A percentile compares a stretch with the other conserved stretches of the same genome.
Conservation (phyloP, 2,888 invertebrate species). For the Ptycholaimellus sp. region DNA sequence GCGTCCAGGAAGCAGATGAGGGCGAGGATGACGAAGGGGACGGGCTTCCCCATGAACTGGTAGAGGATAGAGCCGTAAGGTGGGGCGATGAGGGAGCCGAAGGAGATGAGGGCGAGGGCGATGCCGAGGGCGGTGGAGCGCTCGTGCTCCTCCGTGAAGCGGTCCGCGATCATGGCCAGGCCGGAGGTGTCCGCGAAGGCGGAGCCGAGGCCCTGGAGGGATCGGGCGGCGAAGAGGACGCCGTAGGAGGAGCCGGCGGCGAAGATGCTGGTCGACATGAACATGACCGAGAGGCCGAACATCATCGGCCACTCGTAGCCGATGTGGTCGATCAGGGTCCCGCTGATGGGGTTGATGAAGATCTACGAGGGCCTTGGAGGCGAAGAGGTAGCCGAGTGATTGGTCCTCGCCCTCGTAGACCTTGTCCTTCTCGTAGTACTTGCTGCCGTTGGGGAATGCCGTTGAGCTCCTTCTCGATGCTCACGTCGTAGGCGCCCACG, state of each 20-base stretch:
- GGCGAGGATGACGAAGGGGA: conserved; percentile 83
- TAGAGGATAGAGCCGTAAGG: conserved; percentile 93
- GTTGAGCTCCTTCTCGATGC: conserved; percentile 8
- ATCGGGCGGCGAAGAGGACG: conserved; percentile 82
- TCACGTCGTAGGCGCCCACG: conserved; percentile 25
- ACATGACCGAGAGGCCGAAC: conserved; percentile 93
- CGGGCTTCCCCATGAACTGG: conserved; percentile 73
- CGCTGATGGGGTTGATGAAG: conserved; percentile 91
- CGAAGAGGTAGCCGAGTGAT: conserved; percentile 82
- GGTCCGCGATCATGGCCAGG: conserved; percentile 95
- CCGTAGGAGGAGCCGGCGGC: conserved; percentile 85
- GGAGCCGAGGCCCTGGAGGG: conserved; percentile 89
- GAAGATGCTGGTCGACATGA: conserved; percentile 65
- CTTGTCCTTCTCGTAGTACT: no score
- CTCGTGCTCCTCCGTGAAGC: conserved; percentile 83
- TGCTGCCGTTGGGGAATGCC: no score
- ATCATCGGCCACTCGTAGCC: conserved; percentile 98
- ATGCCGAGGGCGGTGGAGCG: conserved; percentile 86
- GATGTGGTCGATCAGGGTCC: conserved; percentile 84
- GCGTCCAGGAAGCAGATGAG: conserved; percentile 76
- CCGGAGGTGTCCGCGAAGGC: conserved; percentile 97
- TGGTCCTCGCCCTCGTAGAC: conserved; percentile 82
- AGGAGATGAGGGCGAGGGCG: conserved; percentile 80
- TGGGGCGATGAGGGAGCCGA: conserved; percentile 94
- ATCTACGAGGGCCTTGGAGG: conserved; percentile 96